Percentiles rank a stretch among this genome's conserved stretches.
These are phyloP conservation scores for Acronicta leporina DNA, from an alignment of 2,888 invertebrate species.

Conservation along the genomic window DNA sequence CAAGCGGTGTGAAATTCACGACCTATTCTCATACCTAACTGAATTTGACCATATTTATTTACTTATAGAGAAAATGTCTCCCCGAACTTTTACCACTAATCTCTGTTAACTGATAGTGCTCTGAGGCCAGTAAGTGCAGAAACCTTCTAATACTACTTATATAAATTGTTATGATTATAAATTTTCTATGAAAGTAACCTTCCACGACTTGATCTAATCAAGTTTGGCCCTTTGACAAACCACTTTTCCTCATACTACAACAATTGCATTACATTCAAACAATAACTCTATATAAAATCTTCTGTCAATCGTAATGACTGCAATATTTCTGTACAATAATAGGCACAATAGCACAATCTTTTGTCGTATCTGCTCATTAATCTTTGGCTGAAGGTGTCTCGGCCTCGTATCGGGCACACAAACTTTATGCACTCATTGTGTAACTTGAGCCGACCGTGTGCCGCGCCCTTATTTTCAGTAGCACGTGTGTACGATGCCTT, in stretches of 20 bases:
- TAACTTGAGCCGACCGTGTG: conserved; percentile 41
- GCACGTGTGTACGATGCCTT: conserved; percentile 44
- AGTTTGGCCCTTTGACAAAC: conserved; percentile 17
- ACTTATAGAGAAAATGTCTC: too few species aligned
- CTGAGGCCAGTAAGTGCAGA: too few species aligned
- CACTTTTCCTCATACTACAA: conserved; percentile 17
- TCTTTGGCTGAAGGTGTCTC: conserved; percentile 29
- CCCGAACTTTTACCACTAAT: too few species aligned
- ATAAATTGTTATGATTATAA: not conserved
- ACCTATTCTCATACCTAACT: too few species aligned
- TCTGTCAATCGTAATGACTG: conserved; percentile 42
- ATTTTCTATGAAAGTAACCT: not conserved
- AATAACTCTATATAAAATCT: conserved; percentile 29
- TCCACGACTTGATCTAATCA: conserved; percentile 3
- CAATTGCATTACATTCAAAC: not conserved
- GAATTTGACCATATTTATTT: too few species aligned
- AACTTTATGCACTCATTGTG: conserved; percentile 53
- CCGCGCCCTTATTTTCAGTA: conserved; percentile 30
- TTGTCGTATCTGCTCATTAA: conserved; percentile 40
- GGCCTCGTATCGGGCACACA: conserved; percentile 50
- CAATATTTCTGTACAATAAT: conserved; percentile 21
- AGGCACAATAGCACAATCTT: conserved; percentile 11
- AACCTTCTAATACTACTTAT: too few species aligned
- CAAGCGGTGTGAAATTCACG: too few species aligned
- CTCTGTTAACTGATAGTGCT: too few species aligned